Base-by-base conservation (phyloP, 1,140 invertebrate genomes). In the Dreissena rostriformis region DNA sequence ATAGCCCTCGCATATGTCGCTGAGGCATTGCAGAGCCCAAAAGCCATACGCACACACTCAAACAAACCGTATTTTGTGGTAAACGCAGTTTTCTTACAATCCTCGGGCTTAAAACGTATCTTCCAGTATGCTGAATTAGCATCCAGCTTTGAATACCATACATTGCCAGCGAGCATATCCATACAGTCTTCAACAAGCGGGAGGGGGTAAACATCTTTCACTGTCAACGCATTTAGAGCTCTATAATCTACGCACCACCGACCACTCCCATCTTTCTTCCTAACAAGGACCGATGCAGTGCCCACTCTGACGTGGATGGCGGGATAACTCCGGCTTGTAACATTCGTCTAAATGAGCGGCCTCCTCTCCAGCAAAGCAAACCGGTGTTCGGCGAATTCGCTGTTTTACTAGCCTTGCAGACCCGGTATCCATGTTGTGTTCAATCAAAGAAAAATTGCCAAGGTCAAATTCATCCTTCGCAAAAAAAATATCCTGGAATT, bases 111-210 rank as follows among this genome's bases (percentile, higher is more conserved):
- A 39, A 39, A 5, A 8, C 39, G 39, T 39, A 39, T 39, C 49
- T 82, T 68, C 53, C 55, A 68, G 52, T 82, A 82, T 5, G 57
- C 71, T 14, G 71, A 26, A 24, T 74, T 82, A 17, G 65, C 39
- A 82, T 82, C 80, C 10, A 82, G 52, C 55, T 74, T 82, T 6
- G 72, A 82, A 55, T 74, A 82, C 26, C 12, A 82, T 17, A 65
- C 39, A 17, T 74, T 51, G 28, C 72, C 71, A n/a, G 57, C 74
- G 28, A 76, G 28, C 57, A 66, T 76, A n/a, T 76, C 74, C 74
- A 76, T 65, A 49, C 74, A 76, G 26, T 53, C 71, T 29, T 29
- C 24, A 24, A 67, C 65, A 24, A 67, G 26, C 15, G 67, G 68
- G 17, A 74, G 49, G 1, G 53, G 79, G 29, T 51, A 73, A 26